phyloP scores from a whole-genome alignment of 1,140 invertebrate species.

The Ylistrum balloti region DNA sequence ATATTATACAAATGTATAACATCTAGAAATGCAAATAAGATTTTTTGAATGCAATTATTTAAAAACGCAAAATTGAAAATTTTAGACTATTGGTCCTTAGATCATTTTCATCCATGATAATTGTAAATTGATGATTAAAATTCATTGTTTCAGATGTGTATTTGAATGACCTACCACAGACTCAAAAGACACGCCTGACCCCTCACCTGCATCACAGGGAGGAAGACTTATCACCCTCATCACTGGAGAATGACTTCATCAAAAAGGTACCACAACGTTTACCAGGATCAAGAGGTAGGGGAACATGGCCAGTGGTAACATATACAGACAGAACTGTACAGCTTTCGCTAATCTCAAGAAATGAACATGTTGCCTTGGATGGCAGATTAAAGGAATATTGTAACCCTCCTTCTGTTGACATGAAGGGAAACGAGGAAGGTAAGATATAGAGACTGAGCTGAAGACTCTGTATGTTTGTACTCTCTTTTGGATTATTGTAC shows the following conservation, averaged over 20 bases:
- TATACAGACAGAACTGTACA: background rate
- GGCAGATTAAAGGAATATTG: background rate
- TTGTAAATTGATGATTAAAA: too few species aligned
- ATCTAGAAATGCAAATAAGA: too few species aligned
- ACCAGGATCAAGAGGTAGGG: background rate
- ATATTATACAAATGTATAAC: too few species aligned
- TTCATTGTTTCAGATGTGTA: slow-evolving; percentile 31
- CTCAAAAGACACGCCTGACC: background rate
- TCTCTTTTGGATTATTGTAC: too few species aligned
- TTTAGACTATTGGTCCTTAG: too few species aligned
- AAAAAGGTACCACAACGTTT: background rate
- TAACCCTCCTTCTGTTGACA: slow-evolving; percentile 6
- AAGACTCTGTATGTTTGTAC: too few species aligned
- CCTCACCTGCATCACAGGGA: background rate
- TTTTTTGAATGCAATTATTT: too few species aligned
- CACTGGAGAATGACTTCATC: background rate
- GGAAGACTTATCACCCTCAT: background rate
- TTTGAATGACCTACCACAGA: slow-evolving; percentile 3
- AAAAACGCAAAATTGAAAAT: too few species aligned
- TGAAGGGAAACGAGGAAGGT: background rate
- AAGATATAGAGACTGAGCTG: too few species aligned
- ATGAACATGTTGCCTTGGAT: background rate
- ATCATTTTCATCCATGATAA: too few species aligned
- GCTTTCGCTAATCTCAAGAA: background rate
- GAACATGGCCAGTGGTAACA: background rate